These are phyloP conservation scores for Macaca fascicularis DNA, from an alignment of 2,113 vertebrate species.

Conservation along the genomic window T2T-MFA8v1.1 NC_088389.1:91121501-91122000, in stretches of 20 bases:
- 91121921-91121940: slow-evolving; percentile 44
- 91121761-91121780: neutral
- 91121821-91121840: slow-evolving; percentile 51
- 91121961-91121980: slow-evolving; percentile 7
- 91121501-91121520: slow-evolving; percentile 1
- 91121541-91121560: neutral
- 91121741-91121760: slow-evolving; percentile 10
- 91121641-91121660: neutral
- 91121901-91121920: slow-evolving; percentile 38
- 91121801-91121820: slow-evolving; percentile 30
- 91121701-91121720: neutral
- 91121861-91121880: slow-evolving; percentile 39
- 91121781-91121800: slow-evolving; percentile 19
- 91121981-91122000: slow-evolving; percentile 47
- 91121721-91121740: neutral
- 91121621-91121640: neutral
- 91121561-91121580: neutral
- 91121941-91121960: slow-evolving; percentile 49
- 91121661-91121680: neutral
- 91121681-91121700: neutral
- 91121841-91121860: slow-evolving; percentile 57
- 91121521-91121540: neutral
- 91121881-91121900: slow-evolving; percentile 48
- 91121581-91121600: slow-evolving; percentile 11
- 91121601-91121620: neutral